phyloP scores from a whole-genome alignment of 2,888 invertebrate species.

The Pollenia angustigena region DNA sequence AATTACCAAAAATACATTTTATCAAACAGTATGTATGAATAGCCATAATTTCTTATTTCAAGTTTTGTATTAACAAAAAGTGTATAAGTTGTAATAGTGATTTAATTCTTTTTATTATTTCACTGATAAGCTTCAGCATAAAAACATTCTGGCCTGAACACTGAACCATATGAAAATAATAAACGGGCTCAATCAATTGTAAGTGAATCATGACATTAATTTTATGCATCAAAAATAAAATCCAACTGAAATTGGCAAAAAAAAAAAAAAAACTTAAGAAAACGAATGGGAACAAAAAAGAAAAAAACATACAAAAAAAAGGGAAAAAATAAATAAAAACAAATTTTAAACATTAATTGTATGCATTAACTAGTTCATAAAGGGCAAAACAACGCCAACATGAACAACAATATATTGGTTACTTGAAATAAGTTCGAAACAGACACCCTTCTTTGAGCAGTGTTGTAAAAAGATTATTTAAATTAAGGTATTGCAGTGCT shows the following conservation, averaged over 20 bases:
- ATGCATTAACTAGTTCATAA: slow-evolving; percentile 65
- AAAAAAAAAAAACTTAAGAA: not conserved
- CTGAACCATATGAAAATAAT: slow-evolving; percentile 16
- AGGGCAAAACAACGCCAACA: slow-evolving; percentile 42
- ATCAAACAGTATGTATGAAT: too few species aligned
- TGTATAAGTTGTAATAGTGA: not conserved
- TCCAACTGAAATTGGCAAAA: not conserved
- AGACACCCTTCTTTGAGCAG: not conserved
- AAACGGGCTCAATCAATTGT: slow-evolving; percentile 18
- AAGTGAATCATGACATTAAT: slow-evolving; percentile 19
- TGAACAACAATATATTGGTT: slow-evolving; percentile 18
- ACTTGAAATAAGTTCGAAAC: not conserved
- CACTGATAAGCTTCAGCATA: too few species aligned
- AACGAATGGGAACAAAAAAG: not conserved
- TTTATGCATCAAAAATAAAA: slow-evolving; percentile 21
- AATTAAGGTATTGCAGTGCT: too few species aligned
- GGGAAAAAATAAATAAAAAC: slow-evolving; percentile 29
- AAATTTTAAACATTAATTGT: too few species aligned
- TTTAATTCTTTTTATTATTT: too few species aligned
- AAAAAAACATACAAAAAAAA: not conserved
- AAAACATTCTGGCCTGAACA: not conserved
- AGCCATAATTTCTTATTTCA: not conserved
- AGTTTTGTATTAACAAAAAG: not conserved
- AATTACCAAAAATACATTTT: not conserved
- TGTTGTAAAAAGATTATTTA: not conserved